Evolutionary conservation across 2,113 vertebrate genomes (phyloP).

Genomic region (Phalacrocorax brasilianus): DNA sequence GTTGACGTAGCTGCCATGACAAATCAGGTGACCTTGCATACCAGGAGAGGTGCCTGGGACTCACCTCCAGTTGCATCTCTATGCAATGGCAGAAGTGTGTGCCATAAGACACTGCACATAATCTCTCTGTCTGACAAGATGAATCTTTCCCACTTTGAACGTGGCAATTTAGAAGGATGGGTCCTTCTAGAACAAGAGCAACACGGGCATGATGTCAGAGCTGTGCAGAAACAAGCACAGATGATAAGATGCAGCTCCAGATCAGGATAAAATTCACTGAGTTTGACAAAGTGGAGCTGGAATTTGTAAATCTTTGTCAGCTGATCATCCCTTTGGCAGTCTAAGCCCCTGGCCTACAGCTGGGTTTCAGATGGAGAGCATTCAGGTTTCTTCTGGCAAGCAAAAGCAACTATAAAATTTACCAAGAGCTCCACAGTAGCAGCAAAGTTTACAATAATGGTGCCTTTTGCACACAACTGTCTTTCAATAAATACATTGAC

Average conservation of each 20-base stretch:
- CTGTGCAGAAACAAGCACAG: neutral
- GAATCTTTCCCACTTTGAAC: neutral
- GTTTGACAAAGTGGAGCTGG: neutral
- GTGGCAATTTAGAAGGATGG: neutral
- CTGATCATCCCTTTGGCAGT: neutral
- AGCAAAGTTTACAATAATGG: neutral
- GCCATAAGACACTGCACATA: neutral
- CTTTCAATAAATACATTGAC: neutral
- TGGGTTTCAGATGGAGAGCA: neutral
- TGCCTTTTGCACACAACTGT: neutral
- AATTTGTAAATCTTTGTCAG: neutral
- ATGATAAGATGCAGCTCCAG: neutral
- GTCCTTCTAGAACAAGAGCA: neutral
- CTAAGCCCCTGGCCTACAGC: neutral
- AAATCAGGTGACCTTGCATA: constrained; percentile 66
- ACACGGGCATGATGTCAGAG: neutral
- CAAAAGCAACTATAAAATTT: neutral
- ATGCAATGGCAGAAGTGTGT: neutral
- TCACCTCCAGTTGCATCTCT: neutral
- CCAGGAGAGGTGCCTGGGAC: neutral
- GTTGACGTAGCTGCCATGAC: constrained; percentile 64
- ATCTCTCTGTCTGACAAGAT: neutral
- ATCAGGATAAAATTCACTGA: neutral
- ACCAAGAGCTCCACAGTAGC: neutral
- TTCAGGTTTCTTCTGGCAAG: neutral